Evolutionary conservation across 2,113 vertebrate genomes (phyloP).

Genomic region (Shinisaurus crocodilurus): DNA sequence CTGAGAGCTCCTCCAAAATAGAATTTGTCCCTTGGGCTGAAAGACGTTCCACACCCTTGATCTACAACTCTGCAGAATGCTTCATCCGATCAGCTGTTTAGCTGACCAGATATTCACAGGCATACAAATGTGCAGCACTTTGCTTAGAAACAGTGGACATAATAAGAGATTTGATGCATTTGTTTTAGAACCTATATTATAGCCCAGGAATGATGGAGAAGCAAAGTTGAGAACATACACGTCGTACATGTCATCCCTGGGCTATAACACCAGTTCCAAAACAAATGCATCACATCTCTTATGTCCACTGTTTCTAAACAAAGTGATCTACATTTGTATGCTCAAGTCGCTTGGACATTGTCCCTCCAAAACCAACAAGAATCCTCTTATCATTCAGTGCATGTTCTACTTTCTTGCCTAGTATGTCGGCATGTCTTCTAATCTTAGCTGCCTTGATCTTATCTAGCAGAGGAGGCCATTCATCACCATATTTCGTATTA

Average conservation of each 20-base stretch:
- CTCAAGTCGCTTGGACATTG: slow-evolving; percentile 7
- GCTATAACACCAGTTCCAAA: slow-evolving; percentile 36
- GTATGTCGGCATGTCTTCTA: slow-evolving; percentile 41
- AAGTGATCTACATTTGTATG: background rate
- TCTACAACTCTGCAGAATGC: background rate
- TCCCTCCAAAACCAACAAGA: slow-evolving; percentile 27
- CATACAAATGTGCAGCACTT: background rate
- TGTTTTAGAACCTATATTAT: slow-evolving; percentile 32
- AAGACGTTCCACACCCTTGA: too few species aligned
- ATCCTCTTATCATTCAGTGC: slow-evolving; percentile 1
- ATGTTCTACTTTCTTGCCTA: slow-evolving; percentile 43
- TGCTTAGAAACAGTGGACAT: slow-evolving; percentile 24
- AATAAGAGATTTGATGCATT: slow-evolving; percentile 12
- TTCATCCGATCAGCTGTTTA: background rate
- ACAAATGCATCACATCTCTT: slow-evolving; percentile 25
- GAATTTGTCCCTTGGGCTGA: too few species aligned
- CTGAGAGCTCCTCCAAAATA: too few species aligned
- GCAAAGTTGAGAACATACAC: slow-evolving; percentile 8
- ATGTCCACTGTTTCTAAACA: slow-evolving; percentile 27
- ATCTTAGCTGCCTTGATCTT: slow-evolving; percentile 66
- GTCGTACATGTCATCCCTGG: background rate
- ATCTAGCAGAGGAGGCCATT: slow-evolving; percentile 64
- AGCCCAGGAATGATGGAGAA: slow-evolving; percentile 25
- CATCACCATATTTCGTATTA: slow-evolving; percentile 75
- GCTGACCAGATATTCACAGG: background rate